A percentile compares a stretch with the other conserved stretches of the same genome.
These are phyloP conservation scores for Amphibalanus amphitrite DNA, from an alignment of 1,140 invertebrate genomes.

Conservation along the genomic window DNA sequence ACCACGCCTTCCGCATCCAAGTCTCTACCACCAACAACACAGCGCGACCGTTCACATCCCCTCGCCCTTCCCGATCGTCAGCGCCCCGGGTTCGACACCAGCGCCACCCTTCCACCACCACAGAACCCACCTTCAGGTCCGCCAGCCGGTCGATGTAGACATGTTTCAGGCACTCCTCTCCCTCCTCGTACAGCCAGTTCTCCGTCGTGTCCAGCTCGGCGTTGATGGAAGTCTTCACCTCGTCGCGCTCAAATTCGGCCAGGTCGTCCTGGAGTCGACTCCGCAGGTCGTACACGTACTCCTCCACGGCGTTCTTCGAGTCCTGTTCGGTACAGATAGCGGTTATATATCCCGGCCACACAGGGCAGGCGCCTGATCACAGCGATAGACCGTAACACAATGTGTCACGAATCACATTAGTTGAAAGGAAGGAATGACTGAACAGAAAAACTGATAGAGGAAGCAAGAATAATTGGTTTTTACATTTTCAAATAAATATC, in stretches of 20 bases:
- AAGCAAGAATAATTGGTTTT: neutral
- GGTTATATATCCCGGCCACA: neutral
- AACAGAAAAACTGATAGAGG: conserved; percentile 5
- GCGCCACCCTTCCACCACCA: too few relatives aligned
- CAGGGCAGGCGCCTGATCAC: neutral
- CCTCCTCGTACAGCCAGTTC: conserved; percentile 89
- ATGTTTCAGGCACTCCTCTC: conserved; percentile 77
- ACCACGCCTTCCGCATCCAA: too few relatives aligned
- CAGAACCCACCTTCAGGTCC: conserved; percentile 43
- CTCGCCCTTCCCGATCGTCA: too few relatives aligned
- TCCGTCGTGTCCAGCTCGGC: conserved; percentile 63
- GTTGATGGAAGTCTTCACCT: conserved; percentile 31
- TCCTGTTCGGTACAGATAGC: neutral
- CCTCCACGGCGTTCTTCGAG: conserved; percentile 81
- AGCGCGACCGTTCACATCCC: conserved; percentile 9
- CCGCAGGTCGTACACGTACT: conserved; percentile 93
- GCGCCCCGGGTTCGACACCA: too few relatives aligned
- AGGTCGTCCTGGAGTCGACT: conserved; percentile 61
- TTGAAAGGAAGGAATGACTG: neutral
- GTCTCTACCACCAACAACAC: neutral
- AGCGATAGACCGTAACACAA: neutral
- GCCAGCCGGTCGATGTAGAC: conserved; percentile 49
- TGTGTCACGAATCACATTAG: neutral
- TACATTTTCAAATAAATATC: neutral
- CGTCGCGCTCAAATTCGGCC: conserved; percentile 36